These are phyloP conservation scores for Adelphocoris suturalis DNA, from an alignment of 2,888 invertebrate genomes.

Conservation along the genomic window DNA sequence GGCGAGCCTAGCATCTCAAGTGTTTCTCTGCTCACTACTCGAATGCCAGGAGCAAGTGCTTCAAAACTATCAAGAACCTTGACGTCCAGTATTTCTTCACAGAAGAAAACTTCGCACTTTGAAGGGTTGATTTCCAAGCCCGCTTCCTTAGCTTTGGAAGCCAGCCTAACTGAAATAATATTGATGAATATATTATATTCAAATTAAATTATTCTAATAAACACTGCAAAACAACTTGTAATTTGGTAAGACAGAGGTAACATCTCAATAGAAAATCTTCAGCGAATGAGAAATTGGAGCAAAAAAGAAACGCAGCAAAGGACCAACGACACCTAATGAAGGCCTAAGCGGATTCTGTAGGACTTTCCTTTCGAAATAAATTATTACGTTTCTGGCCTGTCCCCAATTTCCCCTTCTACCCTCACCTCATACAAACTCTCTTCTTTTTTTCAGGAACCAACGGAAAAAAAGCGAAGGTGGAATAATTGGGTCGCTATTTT, in stretches of 20 bases:
- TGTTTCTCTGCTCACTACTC: no score
- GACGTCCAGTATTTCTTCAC: no score
- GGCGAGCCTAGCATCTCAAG: no score
- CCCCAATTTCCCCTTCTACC: constrained; percentile 1
- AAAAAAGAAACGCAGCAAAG: not conserved
- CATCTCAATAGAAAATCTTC: not conserved
- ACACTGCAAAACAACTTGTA: no score
- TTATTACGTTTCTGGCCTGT: not conserved
- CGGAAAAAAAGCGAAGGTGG: constrained; percentile 1
- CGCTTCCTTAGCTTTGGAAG: no score
- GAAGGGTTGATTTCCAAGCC: no score
- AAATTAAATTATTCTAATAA: no score
- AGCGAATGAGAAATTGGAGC: not conserved
- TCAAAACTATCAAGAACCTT: no score
- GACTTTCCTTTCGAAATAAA: constrained; percentile 40
- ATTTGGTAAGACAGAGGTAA: not conserved
- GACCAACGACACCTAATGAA: constrained; percentile 34
- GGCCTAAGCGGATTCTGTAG: constrained; percentile 31
- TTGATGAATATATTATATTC: no score
- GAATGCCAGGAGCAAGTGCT: no score
- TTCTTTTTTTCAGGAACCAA: not conserved
- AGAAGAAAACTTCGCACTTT: no score
- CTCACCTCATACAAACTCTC: not conserved
- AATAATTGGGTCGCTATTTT: constrained; percentile 41
- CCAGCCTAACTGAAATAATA: no score